Base-by-base conservation (phyloP, 2,888 invertebrate genomes). In the Drosophila buzzatii region DNA sequence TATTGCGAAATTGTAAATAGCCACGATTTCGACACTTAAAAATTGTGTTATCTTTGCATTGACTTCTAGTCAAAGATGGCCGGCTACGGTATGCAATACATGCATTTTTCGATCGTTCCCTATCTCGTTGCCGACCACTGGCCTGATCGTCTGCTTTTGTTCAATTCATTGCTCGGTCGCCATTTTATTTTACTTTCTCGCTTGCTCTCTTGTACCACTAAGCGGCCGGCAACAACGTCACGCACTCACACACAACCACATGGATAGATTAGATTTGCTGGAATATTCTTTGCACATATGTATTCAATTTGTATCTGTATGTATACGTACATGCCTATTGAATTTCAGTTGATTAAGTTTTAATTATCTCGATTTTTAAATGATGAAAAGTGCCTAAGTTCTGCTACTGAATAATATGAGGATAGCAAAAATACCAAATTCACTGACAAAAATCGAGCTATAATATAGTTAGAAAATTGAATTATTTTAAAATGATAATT, bases 331-430 rank as follows among this genome's bases (percentile, higher is more conserved):
- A 58, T 53, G 65, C 41, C 31, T 63, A 67, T 63, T 64, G 56
- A 51, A 51, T 69, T 63, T 56, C 45, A 47, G 59, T 58, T 75
- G 41, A 56, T 56, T 64, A 23, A 53, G 37, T 55, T 68, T n/a
- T 41, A 39, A 31, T 39, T 42, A 57, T 52, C 73, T 89, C 75
- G 81, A 81, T 89, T 90, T 80, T 77, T 39, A 49, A 56, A 91
- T 92, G 93, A 92, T 92, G 92, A 92, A 20, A 14, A 14, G 14
- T 23, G 20, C 7, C 76, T 93, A 93, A 93, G 93, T 93, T 93
- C 93, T 93, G 93, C 93, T 93, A 91, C 93, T 92, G 93, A 93
- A 86, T 76, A 84, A 73, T 67, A 77, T 93, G 93, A 91, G 81
- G 93, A 93, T 45, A 92, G 61, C 72, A 84, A 79, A 91, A 91